These are phyloP conservation scores for Mesopsocus fuscifrons DNA, from an alignment of 2,888 invertebrate species.

Conservation along the genomic window DNA sequence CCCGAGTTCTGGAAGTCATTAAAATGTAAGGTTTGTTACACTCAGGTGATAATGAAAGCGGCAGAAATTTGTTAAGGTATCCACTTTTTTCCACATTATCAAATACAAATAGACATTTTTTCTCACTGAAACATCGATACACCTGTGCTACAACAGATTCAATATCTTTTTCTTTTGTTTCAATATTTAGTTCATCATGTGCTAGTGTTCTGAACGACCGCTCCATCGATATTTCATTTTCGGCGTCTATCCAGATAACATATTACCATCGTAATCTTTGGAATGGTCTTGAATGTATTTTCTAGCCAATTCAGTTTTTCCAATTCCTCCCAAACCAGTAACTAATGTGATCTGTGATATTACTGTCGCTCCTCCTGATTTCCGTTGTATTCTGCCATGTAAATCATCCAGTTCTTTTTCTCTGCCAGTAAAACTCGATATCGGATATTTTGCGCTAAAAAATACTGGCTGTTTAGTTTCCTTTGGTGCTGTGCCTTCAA, in stretches of 20 bases:
- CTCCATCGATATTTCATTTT: not conserved
- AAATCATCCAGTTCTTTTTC: not conserved
- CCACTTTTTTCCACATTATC: not conserved
- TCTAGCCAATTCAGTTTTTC: too few relatives aligned
- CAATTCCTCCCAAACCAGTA: not conserved
- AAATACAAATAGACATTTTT: not conserved
- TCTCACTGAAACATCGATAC: not conserved
- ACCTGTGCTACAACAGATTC: not conserved
- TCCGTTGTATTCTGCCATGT: not conserved
- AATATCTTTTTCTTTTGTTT: slow-evolving; percentile 1
- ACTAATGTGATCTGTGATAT: not conserved
- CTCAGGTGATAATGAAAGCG: not conserved
- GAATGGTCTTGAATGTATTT: not conserved
- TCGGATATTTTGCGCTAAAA: not conserved
- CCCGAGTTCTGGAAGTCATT: not conserved
- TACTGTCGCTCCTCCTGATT: not conserved
- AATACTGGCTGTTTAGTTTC: not conserved
- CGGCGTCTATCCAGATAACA: not conserved
- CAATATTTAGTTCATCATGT: not conserved
- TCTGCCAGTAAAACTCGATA: not conserved
- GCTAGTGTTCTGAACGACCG: not conserved
- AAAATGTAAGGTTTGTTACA: not conserved
- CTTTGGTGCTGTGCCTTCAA: too few relatives aligned
- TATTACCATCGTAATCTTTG: not conserved
- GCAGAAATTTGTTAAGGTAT: not conserved